Evolutionary conservation across 1,140 invertebrate species (phyloP).

Genomic region (Chrysopa pallens): DNA sequence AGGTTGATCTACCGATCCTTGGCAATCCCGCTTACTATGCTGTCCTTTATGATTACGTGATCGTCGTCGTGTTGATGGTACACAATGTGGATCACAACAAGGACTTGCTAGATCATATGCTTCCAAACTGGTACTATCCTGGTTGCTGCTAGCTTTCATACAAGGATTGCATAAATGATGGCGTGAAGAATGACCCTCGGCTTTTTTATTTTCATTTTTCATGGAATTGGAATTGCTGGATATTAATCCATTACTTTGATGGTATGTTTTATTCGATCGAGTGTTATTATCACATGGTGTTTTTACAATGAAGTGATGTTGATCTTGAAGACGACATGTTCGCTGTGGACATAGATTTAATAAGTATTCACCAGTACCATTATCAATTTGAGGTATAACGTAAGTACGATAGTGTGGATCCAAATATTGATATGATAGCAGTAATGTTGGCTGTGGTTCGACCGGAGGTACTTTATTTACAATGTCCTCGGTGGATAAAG

Average conservation of each 20-base stretch:
- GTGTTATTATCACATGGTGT: slow-evolving; percentile 28
- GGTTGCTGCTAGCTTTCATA: slow-evolving; percentile 38
- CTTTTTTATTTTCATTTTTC: slow-evolving; percentile 12
- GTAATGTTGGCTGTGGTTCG: slow-evolving; percentile 31
- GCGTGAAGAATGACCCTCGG: slow-evolving; percentile 9
- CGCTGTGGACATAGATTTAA: slow-evolving; percentile 43
- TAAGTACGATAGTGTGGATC: slow-evolving; percentile 44
- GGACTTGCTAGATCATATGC: slow-evolving; percentile 68
- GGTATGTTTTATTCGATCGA: slow-evolving; percentile 22
- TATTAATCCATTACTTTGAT: slow-evolving; percentile 25
- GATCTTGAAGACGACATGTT: slow-evolving; percentile 31
- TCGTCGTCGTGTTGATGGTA: slow-evolving; percentile 48
- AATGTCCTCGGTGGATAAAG: slow-evolving; percentile 52
- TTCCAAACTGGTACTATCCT: slow-evolving; percentile 55
- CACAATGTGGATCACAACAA: slow-evolving; percentile 66
- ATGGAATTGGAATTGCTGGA: slow-evolving; percentile 17
- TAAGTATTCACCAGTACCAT: slow-evolving; percentile 43
- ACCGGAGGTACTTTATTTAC: slow-evolving; percentile 29
- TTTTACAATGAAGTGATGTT: slow-evolving; percentile 43
- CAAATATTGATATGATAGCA: slow-evolving; percentile 48
- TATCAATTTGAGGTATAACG: slow-evolving; percentile 36
- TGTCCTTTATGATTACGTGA: slow-evolving; percentile 40
- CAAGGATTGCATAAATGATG: slow-evolving; percentile 55
- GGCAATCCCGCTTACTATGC: slow-evolving; percentile 33
- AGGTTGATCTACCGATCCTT: slow-evolving; percentile 25